Evolutionary conservation across 2,888 invertebrate species (phyloP).

Genomic region (Tachina grossa): DNA sequence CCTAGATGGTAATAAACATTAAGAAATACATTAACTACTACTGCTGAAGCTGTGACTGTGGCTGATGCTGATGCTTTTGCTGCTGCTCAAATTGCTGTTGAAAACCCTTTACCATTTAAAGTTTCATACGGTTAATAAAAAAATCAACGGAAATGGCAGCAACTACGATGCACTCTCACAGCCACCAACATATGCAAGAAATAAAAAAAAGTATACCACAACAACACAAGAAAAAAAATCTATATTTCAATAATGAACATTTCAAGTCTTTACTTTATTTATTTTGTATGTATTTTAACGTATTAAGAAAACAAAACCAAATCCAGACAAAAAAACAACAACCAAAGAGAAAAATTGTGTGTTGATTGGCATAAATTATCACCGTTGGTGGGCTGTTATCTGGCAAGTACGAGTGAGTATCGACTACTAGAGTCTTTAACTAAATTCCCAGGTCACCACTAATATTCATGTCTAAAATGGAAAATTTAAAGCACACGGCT

Average conservation of each 20-base stretch:
- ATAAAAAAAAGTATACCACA: background rate
- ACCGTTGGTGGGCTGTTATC: conserved; percentile 65
- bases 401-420: background rate
- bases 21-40: conserved; percentile 51
- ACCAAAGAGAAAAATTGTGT: conserved; percentile 54
- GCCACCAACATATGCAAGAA: conserved; percentile 26
- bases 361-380: conserved; percentile 69
- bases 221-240: background rate
- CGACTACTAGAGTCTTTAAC: conserved; percentile 30
- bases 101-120: conserved; percentile 12
- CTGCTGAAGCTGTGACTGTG: background rate
- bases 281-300: conserved; percentile 35
- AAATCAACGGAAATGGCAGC: conserved; percentile 27
- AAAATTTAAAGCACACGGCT: conserved; percentile 8
- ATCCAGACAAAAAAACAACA: conserved; percentile 1
- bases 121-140: conserved; percentile 5
- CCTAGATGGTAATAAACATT: conserved; percentile 65
- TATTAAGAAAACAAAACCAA: conserved; percentile 34
- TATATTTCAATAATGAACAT: conserved; percentile 49
- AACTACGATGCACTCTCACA: background rate
- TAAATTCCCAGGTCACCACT: conserved; percentile 21
- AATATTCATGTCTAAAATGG: conserved; percentile 11
- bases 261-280: conserved; percentile 40
- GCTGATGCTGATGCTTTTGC: background rate
- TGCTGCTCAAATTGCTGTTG: background rate